A percentile compares a stretch with the other conserved stretches of the same genome.
Evolutionary conservation across 23 tunicate genomes (phyloP).

Genomic region (Ciona savignyi): DNA sequence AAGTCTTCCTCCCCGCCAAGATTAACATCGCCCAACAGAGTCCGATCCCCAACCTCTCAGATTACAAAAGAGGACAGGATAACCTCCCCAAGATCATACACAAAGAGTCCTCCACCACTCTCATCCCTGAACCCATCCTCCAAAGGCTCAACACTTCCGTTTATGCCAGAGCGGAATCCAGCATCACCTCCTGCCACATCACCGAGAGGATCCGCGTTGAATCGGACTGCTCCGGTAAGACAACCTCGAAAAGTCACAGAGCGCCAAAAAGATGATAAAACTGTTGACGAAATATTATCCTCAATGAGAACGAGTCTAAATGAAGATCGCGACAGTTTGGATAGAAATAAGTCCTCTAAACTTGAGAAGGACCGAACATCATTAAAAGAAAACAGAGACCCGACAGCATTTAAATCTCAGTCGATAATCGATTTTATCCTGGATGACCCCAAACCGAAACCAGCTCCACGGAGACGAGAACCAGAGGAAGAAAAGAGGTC

Average conservation of each 20-base stretch:
- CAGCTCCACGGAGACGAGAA: conserved; percentile 44
- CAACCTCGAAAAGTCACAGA: background rate
- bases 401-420: conserved; percentile 11
- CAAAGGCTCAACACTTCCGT: background rate
- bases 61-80: background rate
- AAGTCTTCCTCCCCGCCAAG: background rate
- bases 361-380: background rate
- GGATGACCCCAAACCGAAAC: conserved; percentile 35
- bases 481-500: conserved; percentile 2
- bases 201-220: too few relatives aligned
- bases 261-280: background rate
- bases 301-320: background rate
- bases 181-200: background rate
- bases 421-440: conserved; percentile 37
- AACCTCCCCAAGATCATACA: background rate
- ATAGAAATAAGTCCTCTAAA: background rate
- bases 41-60: background rate
- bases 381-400: too few relatives aligned
- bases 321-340: background rate
- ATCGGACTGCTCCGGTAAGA: background rate
- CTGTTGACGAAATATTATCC: background rate
- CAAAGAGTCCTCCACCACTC: background rate
- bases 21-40: background rate
- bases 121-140: background rate
- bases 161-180: background rate